Conservation (phyloP, 2,113 vertebrate species). For the Mormyrus iriodes region DNA sequence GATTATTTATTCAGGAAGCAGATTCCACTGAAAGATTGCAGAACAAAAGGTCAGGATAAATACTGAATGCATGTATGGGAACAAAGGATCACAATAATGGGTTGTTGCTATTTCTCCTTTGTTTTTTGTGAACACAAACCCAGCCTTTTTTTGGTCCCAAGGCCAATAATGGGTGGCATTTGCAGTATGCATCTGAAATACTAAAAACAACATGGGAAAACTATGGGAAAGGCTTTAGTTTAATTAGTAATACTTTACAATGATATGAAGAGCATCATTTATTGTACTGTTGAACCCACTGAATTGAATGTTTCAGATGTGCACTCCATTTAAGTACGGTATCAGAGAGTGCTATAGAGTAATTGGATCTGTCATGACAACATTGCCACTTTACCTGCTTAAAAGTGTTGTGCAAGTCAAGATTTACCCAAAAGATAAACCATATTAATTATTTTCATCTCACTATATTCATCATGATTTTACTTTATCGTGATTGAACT, state of each 20-base stretch:
- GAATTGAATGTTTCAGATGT: background rate
- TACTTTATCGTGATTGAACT: too few species aligned
- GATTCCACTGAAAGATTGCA: background rate
- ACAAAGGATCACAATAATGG: background rate
- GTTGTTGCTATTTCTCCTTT: background rate
- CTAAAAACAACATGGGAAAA: background rate
- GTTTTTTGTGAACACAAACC: background rate
- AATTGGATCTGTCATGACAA: background rate
- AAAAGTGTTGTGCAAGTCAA: background rate
- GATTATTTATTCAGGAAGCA: slow-evolving; percentile 26
- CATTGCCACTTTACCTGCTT: background rate
- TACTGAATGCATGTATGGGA: background rate
- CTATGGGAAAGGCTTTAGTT: background rate
- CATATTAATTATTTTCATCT: background rate
- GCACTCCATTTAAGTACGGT: too few species aligned
- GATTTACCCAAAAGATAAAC: too few species aligned
- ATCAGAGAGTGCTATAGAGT: background rate
- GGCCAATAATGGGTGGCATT: background rate
- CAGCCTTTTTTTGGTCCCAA: background rate
- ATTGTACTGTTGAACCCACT: background rate
- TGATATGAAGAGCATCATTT: background rate
- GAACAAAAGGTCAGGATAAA: background rate
- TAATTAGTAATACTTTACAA: background rate
- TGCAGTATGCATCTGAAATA: background rate
- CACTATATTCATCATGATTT: background rate